Percentiles rank a stretch among this genome's conserved stretches.
Conservation (phyloP, 2,888 invertebrate genomes). For the Eumacrocentrus americanus region DNA sequence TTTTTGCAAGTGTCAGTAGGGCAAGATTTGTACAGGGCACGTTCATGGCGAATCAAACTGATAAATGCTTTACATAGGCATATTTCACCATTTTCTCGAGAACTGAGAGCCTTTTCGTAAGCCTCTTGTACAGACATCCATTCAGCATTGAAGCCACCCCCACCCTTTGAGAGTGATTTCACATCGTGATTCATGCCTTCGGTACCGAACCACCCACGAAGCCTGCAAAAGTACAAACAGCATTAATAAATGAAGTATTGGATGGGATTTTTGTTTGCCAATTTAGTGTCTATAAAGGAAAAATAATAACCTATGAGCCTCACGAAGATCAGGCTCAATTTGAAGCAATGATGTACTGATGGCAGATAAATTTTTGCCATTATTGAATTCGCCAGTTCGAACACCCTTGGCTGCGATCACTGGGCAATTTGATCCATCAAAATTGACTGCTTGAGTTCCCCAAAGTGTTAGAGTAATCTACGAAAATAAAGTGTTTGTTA, state of each 20-base stretch:
- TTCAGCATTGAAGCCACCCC: conserved; percentile 64
- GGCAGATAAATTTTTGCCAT: conserved; percentile 74
- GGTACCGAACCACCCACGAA: conserved; percentile 92
- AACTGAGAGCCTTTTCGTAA: conserved; percentile 72
- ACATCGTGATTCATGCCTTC: conserved; percentile 71
- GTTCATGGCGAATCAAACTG: conserved; percentile 79
- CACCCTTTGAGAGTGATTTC: conserved; percentile 66
- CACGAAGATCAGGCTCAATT: conserved; percentile 87
- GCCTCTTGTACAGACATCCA: conserved; percentile 83
- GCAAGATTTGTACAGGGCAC: conserved; percentile 90
- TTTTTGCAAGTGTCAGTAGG: conserved; percentile 91
- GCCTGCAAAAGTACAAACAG: conserved; percentile 42
- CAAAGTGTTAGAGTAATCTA: conserved; percentile 86
- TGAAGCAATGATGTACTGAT: conserved; percentile 70
- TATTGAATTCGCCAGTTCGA: conserved; percentile 85
- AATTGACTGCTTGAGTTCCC: conserved; percentile 87
- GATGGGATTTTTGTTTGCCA: too few relatives aligned
- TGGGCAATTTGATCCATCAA: conserved; percentile 77
- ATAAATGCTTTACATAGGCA: conserved; percentile 81
- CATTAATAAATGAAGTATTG: background rate
- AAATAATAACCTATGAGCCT: conserved; percentile 70
- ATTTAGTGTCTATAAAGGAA: too few relatives aligned
- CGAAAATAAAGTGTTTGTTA: background rate
- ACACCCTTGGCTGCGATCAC: conserved; percentile 87
- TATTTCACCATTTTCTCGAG: conserved; percentile 81